phyloP scores from a whole-genome alignment of 1,140 invertebrate genomes.

The Drosophila pallidifrons region DNA sequence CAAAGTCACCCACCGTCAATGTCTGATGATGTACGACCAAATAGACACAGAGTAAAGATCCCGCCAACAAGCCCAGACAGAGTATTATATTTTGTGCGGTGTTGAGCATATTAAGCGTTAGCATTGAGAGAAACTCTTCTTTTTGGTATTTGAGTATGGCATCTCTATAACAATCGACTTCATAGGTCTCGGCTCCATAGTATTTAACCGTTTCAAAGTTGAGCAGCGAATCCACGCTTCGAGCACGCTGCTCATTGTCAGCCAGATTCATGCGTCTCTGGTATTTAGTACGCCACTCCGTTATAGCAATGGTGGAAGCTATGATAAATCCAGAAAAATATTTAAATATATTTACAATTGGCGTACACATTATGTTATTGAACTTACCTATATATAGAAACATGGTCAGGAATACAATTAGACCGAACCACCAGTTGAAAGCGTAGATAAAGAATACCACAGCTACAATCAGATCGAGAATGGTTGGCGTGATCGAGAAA shows the following conservation, averaged over 20 bases:
- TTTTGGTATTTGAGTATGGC: conserved; percentile 93
- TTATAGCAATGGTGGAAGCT: conserved; percentile 94
- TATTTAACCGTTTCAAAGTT: conserved; percentile 99
- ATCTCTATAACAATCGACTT: conserved; percentile 93
- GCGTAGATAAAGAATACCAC: conserved; percentile 94
- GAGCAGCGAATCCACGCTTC: conserved; percentile 97
- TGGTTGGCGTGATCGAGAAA: conserved; percentile 95
- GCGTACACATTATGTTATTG: background rate
- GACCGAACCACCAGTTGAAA: conserved; percentile 97
- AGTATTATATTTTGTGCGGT: conserved; percentile 95
- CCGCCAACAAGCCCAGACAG: conserved; percentile 93
- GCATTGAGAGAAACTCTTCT: conserved; percentile 94
- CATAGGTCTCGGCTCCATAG: conserved; percentile 96
- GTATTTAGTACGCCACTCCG: conserved; percentile 98
- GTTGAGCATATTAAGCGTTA: conserved; percentile 95
- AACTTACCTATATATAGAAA: conserved; percentile 94
- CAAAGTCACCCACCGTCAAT: conserved; percentile 96
- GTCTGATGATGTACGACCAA: conserved; percentile 89
- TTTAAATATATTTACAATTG: background rate
- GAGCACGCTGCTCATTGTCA: conserved; percentile 96
- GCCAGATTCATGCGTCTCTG: conserved; percentile 96
- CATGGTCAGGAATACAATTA: conserved; percentile 98
- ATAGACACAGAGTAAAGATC: conserved; percentile 95
- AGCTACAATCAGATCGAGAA: conserved; percentile 97
- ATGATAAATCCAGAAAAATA: conserved; percentile 49